A percentile compares a stretch with the other conserved stretches of the same genome.
phyloP scores from a whole-genome alignment of 2,113 vertebrate genomes.

The Nestor notabilis region DNA sequence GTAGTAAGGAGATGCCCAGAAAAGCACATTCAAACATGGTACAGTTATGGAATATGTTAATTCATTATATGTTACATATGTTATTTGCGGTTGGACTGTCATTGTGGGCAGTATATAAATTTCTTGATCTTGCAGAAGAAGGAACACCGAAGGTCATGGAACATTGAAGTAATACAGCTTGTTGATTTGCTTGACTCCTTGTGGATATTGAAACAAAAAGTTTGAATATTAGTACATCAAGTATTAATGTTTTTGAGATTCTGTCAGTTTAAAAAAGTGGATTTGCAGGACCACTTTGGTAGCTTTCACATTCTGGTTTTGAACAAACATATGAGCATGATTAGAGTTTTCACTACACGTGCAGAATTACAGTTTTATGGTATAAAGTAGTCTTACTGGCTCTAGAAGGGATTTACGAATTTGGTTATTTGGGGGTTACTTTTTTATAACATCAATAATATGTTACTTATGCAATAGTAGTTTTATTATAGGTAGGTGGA shows the following conservation, averaged over 20 bases:
- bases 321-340: not conserved
- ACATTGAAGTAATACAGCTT: not conserved
- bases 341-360: not conserved
- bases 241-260: not conserved
- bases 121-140: not conserved
- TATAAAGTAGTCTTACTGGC: not conserved
- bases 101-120: not conserved
- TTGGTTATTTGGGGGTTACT: accelerated
- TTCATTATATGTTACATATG: not conserved
- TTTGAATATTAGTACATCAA: not conserved
- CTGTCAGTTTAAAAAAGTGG: not conserved
- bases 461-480: not conserved
- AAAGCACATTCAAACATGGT: conserved; percentile 97
- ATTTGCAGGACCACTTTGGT: not conserved
- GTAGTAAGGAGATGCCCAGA: conserved; percentile 94
- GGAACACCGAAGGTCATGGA: accelerated
- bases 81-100: not conserved
- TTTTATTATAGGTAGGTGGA: not conserved
- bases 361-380: not conserved
- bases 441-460: not conserved
- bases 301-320: not conserved
- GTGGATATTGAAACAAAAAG: not conserved
- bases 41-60: not conserved
- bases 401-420: not conserved
- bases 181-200: not conserved